phyloP scores from a whole-genome alignment of 2,888 invertebrate species.

The Aporophyla nigra region DNA sequence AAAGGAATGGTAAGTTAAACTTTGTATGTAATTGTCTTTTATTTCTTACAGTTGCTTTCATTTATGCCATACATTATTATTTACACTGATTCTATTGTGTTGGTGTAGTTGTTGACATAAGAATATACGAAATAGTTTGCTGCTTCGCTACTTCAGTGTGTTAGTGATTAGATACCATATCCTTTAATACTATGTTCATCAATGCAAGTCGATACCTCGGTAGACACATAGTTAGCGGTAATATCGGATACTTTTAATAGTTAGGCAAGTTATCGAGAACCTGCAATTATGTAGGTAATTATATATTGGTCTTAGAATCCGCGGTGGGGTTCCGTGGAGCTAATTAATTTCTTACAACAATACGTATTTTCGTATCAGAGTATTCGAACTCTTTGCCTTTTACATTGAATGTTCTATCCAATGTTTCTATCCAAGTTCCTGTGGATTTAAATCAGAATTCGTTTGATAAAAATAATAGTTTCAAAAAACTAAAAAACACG shows the following conservation, averaged over 20 bases:
- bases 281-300: not conserved
- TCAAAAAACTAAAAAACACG: too few species aligned
- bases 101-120: constrained; percentile 45
- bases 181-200: not conserved
- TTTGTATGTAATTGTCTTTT: not conserved
- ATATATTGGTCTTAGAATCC: not conserved
- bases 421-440: too few species aligned
- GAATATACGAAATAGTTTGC: not conserved
- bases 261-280: not conserved
- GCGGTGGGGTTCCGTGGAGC: not conserved
- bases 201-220: not conserved
- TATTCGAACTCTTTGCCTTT: not conserved
- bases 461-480: not conserved
- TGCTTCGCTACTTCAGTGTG: not conserved
- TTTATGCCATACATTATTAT: not conserved
- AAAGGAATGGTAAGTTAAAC: constrained; percentile 61
- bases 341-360: not conserved
- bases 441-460: not conserved
- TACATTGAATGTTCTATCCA: too few species aligned
- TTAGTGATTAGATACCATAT: not conserved
- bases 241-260: not conserved
- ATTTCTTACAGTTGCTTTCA: not conserved
- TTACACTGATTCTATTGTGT: not conserved
- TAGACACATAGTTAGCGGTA: not conserved
- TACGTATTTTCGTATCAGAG: not conserved